Percentiles rank a stretch among this genome's conserved stretches.
These are phyloP conservation scores for Nomada lathburiana DNA, from an alignment of 2,888 invertebrate species.

Conservation along the genomic window DNA sequence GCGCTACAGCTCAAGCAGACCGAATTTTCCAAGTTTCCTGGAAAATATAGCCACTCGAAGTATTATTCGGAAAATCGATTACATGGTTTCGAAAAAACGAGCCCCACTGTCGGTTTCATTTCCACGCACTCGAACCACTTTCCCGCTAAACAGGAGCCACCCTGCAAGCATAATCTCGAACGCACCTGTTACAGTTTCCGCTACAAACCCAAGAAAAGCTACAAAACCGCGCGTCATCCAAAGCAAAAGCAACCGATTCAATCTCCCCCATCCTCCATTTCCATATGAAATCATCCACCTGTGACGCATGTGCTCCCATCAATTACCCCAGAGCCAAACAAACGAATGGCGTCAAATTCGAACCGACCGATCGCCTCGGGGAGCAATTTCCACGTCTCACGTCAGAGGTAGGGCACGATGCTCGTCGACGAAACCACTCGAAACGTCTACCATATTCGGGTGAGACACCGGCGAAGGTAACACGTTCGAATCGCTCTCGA, in stretches of 20 bases:
- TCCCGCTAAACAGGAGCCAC: too few relatives aligned
- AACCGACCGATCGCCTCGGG: conserved; percentile 18
- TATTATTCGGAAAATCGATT: too few relatives aligned
- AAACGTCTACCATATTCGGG: conserved; percentile 70
- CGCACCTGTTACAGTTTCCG: neutral
- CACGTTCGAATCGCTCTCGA: conserved; percentile 66
- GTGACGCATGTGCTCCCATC: neutral
- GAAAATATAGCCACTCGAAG: too few relatives aligned
- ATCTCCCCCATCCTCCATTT: neutral
- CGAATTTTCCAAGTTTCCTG: too few relatives aligned
- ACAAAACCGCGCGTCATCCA: neutral
- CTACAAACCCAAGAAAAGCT: neutral
- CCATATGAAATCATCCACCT: neutral
- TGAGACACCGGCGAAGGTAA: conserved; percentile 65
- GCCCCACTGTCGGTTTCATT: too few relatives aligned
- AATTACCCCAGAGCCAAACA: neutral
- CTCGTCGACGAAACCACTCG: conserved; percentile 75
- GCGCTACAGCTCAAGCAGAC: too few relatives aligned
- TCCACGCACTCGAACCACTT: too few relatives aligned
- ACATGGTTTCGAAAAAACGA: too few relatives aligned
- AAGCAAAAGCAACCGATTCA: neutral
- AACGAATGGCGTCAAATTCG: conserved; percentile 3
- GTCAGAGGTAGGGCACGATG: conserved; percentile 77
- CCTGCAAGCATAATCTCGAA: too few relatives aligned
- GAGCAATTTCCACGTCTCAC: conserved; percentile 53